Base-by-base conservation (phyloP, 2,888 invertebrate genomes). In the Lottia gigantea region DNA sequence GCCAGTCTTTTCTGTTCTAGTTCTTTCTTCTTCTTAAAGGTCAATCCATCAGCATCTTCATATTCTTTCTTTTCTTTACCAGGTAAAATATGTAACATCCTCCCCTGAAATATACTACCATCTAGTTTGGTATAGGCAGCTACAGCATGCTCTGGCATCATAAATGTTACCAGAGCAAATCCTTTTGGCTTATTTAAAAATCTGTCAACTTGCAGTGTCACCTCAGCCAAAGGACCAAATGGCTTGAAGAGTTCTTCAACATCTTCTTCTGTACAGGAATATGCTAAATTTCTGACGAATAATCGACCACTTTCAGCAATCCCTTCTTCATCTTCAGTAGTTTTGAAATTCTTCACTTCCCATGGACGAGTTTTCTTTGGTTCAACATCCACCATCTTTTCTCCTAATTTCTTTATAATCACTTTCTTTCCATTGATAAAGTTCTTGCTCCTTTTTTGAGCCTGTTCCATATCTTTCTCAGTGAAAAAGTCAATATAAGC, bases 141-240 rank as follows among this genome's bases (percentile, higher is more conserved):
- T 0, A 95, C 92, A 0, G 99, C 99, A 89, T 98, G 94, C 86
- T 98, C 98, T 0, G 98, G 97, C 91, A 98, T 93, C 85, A 99
- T 90, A 87, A 93, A 99, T 0, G 96, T 95, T 0, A 98, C 91
- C 0, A 94, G 93, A 0, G 96, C 98, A 88, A 96, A 98, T 0
- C 98, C 97, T 89, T 97, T 97, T 16, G 93, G 91, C 87, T 94
- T 93, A 55, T 96, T 92, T 0, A 94, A 93, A 1, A 92, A 86
- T 68, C 91, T 91, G 88, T 98, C 98, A 70, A 98, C 92, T 0
- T 98, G 97, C 85, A 98, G 90, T 88, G 93, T 93, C 0, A 97
- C 91, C 88, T 98, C 97, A 0, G 94, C 91, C 49, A 98, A 81
- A 0, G 94, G 94, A 67, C 95, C 97, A 90, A 92, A 96, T 88